Evolutionary conservation across 2,888 invertebrate species (phyloP), one percentile per base, ranked within the genome.

Genomic region (Apodemia mormo): DNA sequence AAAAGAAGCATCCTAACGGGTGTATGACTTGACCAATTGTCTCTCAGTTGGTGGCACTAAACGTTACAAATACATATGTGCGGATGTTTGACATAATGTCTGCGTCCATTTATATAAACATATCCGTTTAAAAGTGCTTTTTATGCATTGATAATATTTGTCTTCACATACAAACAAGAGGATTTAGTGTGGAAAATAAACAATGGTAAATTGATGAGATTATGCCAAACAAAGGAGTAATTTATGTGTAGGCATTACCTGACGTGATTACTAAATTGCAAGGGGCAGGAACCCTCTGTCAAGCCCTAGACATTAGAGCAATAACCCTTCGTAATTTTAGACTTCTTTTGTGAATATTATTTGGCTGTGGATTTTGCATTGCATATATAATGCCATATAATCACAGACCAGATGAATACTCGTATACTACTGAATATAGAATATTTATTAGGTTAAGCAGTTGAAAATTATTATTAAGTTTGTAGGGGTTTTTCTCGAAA

Each of bases 201-300:
- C 86, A 87, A 86, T 83, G 74, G 81, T 71, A 79, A 78, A 83
- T 82, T 86, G 83, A 89, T 86, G 77, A 78, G 82, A 86, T 87
- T 86, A 87, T 76, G 72, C 76, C 75, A 76, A 78, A 90, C 88
- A 91, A 90, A 87, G 85, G 84, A 83, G 86, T 88, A 86, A 89
- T 92, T 89, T 92, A 89, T 92, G 90, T 90, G 89, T 90, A 88
- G 82, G 84, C 83, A 81, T 86, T 86, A 90, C 89, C 89, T 90
- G 89, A 87, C 85, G 84, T 83, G 87, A 90, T 91, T 90, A 88
- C 87, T 79, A 83, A 89, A 87, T 85, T 82, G 84, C 79, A 81
- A 81, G 86, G 87, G 85, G 79, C 76, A 70, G 75, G 49, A 76
- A 78, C 82, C 82, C 80, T 30, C 29, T 12, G 58, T 29, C 58